Base-by-base conservation (phyloP, 2,888 invertebrate species). In the Maniola hyperantus region DNA sequence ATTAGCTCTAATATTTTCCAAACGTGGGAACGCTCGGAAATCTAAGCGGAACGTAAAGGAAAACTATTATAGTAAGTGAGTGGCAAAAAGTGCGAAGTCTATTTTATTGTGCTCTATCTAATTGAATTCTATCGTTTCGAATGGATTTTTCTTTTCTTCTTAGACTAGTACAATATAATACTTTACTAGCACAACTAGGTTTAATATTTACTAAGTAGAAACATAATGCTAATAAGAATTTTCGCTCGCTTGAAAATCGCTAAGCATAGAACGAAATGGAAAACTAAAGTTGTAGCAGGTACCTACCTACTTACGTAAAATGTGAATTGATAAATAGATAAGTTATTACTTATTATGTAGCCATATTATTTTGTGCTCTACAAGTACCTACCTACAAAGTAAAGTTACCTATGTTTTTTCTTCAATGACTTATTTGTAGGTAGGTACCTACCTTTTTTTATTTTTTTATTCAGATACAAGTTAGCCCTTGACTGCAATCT, bases 141-240 rank as follows among this genome's bases (percentile, higher is more conserved):
- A 57, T 18, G 1, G 39, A 26, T 58, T 42, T 58, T 58, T 58
- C 44, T 80, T 79, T 77, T 76, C 72, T 72, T 80, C 53, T 20
- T 11, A 10, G 15, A 8, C n/a, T 8, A 5, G 4, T n/a, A n/a
- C n/a, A 8, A 18, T 15, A 6, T 5, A 44, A 5, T 5, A 6
- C 5, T n/a, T 44, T 44, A 44, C n/a, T 44, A 13, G 11, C 5
- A 44, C 13, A 4, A n/a, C 44, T 13, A 44, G 10, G 4, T 13
- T n/a, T 11, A 13, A 42, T 13, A 42, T 7, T 2, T 39, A 39
- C 0, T 39, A 39, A 4, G 26, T 11, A 39, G 6, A 46, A 46
- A 46, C n/a, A 44, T n/a, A 39, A 10, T 42, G 13, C 42, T 13
- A n/a, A 13, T 42, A 42, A 0, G 26, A 26, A 26, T 42, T 11